A percentile compares a stretch with the other conserved stretches of the same genome.
Conservation (phyloP, 2,888 invertebrate genomes). For the Callinectes sapidus region DNA sequence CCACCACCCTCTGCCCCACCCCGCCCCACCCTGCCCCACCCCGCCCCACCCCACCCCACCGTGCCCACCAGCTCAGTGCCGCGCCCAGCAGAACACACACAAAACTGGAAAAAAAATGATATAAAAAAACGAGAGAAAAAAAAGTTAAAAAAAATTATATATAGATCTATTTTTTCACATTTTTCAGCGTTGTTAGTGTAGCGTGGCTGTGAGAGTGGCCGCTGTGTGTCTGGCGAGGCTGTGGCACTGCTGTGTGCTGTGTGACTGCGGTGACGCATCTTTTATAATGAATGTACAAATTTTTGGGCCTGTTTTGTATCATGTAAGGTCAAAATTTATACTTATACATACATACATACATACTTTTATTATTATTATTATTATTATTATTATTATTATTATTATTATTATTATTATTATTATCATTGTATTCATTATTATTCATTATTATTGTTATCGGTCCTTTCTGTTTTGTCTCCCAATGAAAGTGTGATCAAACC, state of each 20-base stretch:
- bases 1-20: too few relatives aligned
- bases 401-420: conserved; percentile 36
- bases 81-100: too few relatives aligned
- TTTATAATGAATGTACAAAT: conserved; percentile 60
- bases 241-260: too few relatives aligned
- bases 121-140: background rate
- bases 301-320: conserved; percentile 53
- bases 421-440: conserved; percentile 13
- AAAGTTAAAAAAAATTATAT: conserved; percentile 29
- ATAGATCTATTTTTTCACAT: conserved; percentile 63
- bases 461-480: conserved; percentile 3
- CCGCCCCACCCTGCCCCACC: too few relatives aligned
- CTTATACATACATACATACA: background rate
- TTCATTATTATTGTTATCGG: conserved; percentile 27
- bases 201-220: background rate
- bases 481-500: too few relatives aligned
- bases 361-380: conserved; percentile 40
- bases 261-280: background rate
- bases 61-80: background rate
- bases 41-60: background rate
- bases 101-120: background rate
- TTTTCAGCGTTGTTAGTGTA: conserved; percentile 58
- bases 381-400: conserved; percentile 10
- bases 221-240: too few relatives aligned
- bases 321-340: conserved; percentile 56